Base-by-base conservation (phyloP, 2,888 invertebrate species). In the Drosophila mimetica region DNA sequence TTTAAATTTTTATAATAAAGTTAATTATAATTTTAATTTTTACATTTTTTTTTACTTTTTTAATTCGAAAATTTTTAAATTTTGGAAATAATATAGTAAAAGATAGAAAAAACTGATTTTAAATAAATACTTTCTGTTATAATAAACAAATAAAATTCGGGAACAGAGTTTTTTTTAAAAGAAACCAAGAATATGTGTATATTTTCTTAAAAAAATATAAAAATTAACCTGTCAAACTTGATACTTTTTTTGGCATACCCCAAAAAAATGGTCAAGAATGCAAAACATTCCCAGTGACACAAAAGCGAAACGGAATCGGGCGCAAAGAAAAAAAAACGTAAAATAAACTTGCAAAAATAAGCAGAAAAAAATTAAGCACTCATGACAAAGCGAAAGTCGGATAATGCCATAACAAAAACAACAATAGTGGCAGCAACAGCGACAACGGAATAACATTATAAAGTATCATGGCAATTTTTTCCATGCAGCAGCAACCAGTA, bases 361-460 rank as follows among this genome's bases (percentile, higher is more conserved):
- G 46, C 13, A 41, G 46, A 34, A 59, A 50, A 64, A 60, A 60
- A 53, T 34, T 72, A 75, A 77, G 65, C 63, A 64, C 66, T 64
- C 74, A 69, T 78, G 71, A 77, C 73, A 77, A 79, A 73, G 63
- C 60, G 60, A 77, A 79, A 80, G 75, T 75, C 75, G 72, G 86
- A 85, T 85, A 81, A 81, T 75, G 61, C 61, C 58, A 57, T 58
- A 63, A 54, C 41, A 71, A 42, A 46, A 55, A 65, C 48, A 60
- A 51, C 46, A 70, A 60, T n/a, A 58, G 52, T 52, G 44, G 69
- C 61, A 67, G 44, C 50, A 66, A 42, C 48, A 67, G 48, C 44
- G 28, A 34, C 58, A 36, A 51, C 20, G 25, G 71, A 69, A 71
- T 47, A 39, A 52, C 25, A 69, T 59, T 51, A 59, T 46, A 64